phyloP scores from a whole-genome alignment of 2,797 vertebrate genomes.

The Chlorospingus flavigularis region DNA sequence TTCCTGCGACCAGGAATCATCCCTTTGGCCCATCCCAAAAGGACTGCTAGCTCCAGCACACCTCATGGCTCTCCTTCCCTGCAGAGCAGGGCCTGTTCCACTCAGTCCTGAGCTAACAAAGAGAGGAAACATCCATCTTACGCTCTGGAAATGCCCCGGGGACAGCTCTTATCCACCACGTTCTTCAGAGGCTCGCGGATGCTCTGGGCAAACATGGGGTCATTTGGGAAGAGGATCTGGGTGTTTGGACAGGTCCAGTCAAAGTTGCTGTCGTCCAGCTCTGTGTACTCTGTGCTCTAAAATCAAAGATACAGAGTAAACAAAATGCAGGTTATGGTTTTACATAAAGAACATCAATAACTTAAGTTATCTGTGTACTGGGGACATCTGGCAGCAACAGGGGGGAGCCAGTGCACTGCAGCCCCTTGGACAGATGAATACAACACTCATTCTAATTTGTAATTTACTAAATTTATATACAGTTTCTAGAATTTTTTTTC shows the following conservation, averaged over 20 bases:
- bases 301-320: not conserved
- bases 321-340: not conserved
- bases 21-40: not conserved
- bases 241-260: constrained; percentile 98
- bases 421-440: not conserved
- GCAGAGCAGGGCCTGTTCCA: not conserved
- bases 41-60: not conserved
- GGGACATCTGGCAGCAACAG: not conserved
- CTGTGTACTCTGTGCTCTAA: constrained; percentile 80
- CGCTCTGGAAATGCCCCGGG: constrained; percentile 83
- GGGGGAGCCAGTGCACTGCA: not conserved
- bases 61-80: not conserved
- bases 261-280: constrained; percentile 95
- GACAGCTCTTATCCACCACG: constrained; percentile 96
- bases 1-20: not conserved
- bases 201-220: constrained; percentile 91
- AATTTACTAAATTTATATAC: not conserved
- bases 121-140: constrained; percentile 69
- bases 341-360: not conserved
- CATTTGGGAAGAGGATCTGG: constrained; percentile 92
- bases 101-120: too few relatives aligned
- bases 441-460: not conserved
- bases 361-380: not conserved
- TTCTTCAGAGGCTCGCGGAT: constrained; percentile 94
- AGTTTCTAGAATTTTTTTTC: not conserved